Base-by-base conservation (phyloP, 2,888 invertebrate genomes). In the Lumbricus terrestris region DNA sequence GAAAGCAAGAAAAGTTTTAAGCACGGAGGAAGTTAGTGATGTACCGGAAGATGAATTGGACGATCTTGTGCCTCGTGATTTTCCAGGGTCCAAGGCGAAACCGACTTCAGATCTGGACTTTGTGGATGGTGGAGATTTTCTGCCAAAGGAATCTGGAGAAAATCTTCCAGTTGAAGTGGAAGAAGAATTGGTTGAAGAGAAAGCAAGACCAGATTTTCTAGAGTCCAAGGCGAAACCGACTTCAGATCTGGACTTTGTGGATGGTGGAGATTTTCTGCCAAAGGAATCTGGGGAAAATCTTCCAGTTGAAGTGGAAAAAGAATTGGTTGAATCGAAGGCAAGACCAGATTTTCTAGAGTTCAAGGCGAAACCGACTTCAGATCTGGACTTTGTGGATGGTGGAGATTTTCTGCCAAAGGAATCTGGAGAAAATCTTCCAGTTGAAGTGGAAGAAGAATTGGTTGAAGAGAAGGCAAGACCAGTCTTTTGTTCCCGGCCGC, bases 141-240 rank as follows among this genome's bases (percentile, higher is more conserved):
- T 29, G 69, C 29, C 69, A 69, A 69, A 69, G 29, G n/a, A 69
- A 8, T 69, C 69, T 69, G n/a, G n/a, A n/a, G 69, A 69, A n/a
- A 69, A 69, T 69, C 69, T 69, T n/a, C 69, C 69, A 69, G 69
- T 69, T n/a, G 69, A 69, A 69, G 69, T 69, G 69, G 69, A 69
- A 69, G 69, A 69, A n/a, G 69, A 69, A 69, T 69, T 69, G 69
- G 29, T 69, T n/a, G 69, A 69, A n/a, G n/a, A 6, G n/a, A n/a
- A n/a, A n/a, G n/a, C n/a, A n/a, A n/a, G n/a, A n/a, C 69, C 0
- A 0, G 69, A 69, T 69, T 69, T 69, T 69, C n/a, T n/a, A 69
- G 69, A 69, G 69, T 69, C 69, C 29, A 69, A n/a, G 69, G n/a
- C 6, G 8, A n/a, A n/a, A 69, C 69, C 69, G 11, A n/a, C 29